These are phyloP conservation scores for Macroramphosus scolopax DNA, from an alignment of 2,797 vertebrate species.

Conservation along the genomic window DNA sequence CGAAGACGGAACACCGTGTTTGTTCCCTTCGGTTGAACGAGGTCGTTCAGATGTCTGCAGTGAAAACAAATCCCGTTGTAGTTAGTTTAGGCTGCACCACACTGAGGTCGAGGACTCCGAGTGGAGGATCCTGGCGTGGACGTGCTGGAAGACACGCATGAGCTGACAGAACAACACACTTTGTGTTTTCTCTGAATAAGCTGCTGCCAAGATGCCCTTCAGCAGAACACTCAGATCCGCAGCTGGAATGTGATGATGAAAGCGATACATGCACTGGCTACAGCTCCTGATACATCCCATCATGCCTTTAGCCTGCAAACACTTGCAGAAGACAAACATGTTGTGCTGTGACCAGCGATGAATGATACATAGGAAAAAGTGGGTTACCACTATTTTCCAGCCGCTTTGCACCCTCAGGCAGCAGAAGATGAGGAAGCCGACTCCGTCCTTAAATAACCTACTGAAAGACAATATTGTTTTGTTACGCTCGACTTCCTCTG, in stretches of 20 bases:
- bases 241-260: too few species aligned
- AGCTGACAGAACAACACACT: neutral
- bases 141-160: neutral
- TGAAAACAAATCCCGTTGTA: too few species aligned
- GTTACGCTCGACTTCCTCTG: too few species aligned
- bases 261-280: neutral
- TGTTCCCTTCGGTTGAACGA: too few species aligned
- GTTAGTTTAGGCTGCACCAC: too few species aligned
- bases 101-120: too few species aligned
- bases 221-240: too few species aligned
- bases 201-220: too few species aligned
- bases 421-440: conserved; percentile 2
- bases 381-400: conserved; percentile 1
- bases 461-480: neutral
- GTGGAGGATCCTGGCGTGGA: too few species aligned
- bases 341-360: conserved; percentile 4
- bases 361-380: conserved; percentile 7
- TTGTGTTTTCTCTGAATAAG: too few species aligned
- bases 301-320: conserved; percentile 18
- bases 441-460: conserved; percentile 10
- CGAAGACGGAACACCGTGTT: too few species aligned
- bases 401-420: conserved; percentile 7
- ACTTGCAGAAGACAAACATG: conserved; percentile 11
- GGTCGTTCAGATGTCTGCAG: too few species aligned
- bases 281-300: conserved; percentile 3